Percentiles rank a stretch among this genome's conserved stretches.
Conservation (phyloP, 2,888 invertebrate genomes). For the Papilio demoleus region DNA sequence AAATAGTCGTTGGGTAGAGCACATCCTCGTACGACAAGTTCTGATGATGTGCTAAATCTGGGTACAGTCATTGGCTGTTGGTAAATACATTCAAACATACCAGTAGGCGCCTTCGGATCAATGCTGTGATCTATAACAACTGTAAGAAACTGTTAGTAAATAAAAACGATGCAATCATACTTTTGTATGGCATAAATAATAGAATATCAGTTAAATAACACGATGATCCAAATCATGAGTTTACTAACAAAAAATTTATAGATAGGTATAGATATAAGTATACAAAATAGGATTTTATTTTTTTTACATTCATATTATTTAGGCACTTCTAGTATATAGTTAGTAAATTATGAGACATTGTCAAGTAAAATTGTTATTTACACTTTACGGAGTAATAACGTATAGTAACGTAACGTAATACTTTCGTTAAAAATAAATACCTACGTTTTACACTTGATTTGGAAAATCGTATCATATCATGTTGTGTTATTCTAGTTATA, state of each 20-base stretch:
- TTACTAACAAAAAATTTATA: background rate
- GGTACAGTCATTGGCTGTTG: slow-evolving; percentile 67
- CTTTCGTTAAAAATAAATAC: too few relatives aligned
- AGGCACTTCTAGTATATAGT: too few relatives aligned
- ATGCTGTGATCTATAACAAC: slow-evolving; percentile 79
- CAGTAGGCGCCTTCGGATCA: slow-evolving; percentile 76
- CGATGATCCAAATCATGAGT: background rate
- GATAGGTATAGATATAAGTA: too few relatives aligned
- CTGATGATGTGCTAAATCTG: slow-evolving; percentile 55
- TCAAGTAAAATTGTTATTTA: too few relatives aligned
- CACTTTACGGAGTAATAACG: too few relatives aligned
- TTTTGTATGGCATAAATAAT: background rate
- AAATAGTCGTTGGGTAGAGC: slow-evolving; percentile 67
- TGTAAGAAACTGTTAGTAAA: slow-evolving; percentile 55
- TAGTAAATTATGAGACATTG: too few relatives aligned
- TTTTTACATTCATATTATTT: too few relatives aligned
- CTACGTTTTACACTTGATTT: too few relatives aligned
- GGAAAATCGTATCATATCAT: too few relatives aligned
- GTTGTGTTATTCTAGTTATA: background rate
- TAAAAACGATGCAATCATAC: background rate
- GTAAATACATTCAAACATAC: slow-evolving; percentile 84
- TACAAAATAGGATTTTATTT: too few relatives aligned
- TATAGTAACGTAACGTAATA: too few relatives aligned
- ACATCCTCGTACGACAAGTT: slow-evolving; percentile 62
- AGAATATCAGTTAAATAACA: background rate